A percentile compares a stretch with the other conserved stretches of the same genome.
phyloP scores from a whole-genome alignment of 2,888 invertebrate genomes.

The Dasypogon diadema region DNA sequence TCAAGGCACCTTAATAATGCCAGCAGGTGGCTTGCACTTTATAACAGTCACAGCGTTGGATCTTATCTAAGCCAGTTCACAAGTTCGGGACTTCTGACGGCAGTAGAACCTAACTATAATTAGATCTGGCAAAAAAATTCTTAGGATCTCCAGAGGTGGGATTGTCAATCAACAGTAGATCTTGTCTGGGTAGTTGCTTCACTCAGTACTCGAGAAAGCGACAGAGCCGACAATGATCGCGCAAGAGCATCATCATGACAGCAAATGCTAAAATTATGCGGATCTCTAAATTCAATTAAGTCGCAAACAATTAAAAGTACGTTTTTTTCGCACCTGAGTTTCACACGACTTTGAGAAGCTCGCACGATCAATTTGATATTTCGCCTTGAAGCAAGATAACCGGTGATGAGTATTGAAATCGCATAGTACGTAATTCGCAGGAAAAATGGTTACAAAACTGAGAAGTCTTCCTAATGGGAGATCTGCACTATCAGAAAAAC shows the following conservation, averaged over 20 bases:
- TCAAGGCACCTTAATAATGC: background rate
- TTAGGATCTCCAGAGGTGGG: background rate
- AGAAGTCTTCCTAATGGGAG: background rate
- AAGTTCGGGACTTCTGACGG: too few species aligned
- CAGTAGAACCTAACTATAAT: too few species aligned
- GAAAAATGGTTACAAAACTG: too few species aligned
- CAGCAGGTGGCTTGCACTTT: background rate
- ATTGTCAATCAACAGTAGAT: background rate
- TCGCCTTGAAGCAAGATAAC: background rate
- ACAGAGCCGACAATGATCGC: background rate
- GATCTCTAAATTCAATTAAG: conserved; percentile 3
- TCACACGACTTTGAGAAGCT: background rate
- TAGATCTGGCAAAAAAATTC: background rate
- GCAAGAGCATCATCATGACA: background rate
- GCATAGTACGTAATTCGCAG: too few species aligned
- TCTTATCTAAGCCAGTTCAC: too few species aligned
- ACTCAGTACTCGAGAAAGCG: background rate
- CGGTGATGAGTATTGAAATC: too few species aligned
- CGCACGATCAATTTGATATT: background rate
- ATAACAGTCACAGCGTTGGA: too few species aligned
- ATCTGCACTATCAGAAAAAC: background rate
- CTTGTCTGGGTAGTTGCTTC: background rate
- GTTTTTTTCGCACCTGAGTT: background rate
- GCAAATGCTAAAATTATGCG: background rate
- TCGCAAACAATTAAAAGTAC: background rate